Conservation (phyloP, 2,888 invertebrate species). For the Seira sanloemensis region DNA sequence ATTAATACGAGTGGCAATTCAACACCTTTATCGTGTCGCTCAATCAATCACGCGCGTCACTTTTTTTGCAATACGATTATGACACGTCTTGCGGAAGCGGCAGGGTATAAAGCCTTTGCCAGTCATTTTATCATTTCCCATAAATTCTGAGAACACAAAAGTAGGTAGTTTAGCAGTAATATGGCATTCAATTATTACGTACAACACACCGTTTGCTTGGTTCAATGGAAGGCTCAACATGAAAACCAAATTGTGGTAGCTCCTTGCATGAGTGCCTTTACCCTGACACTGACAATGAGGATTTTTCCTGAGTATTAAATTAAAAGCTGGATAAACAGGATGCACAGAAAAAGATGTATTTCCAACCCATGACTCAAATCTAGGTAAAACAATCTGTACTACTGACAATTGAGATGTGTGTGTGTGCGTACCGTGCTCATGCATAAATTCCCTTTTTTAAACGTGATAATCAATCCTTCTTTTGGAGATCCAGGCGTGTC, state of each 20-base stretch:
- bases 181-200: neutral
- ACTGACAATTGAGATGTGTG: too few species aligned
- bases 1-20: too few species aligned
- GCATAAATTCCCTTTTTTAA: too few species aligned
- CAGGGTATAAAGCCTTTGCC: too few species aligned
- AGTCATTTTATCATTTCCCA: neutral
- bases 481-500: neutral
- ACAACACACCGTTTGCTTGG: neutral
- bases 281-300: constrained; percentile 7
- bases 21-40: too few species aligned
- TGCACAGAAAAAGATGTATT: neutral
- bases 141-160: neutral
- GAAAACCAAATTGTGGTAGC: neutral
- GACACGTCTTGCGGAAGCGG: too few species aligned
- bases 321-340: constrained; percentile 3
- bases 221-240: constrained; percentile 1
- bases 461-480: neutral
- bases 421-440: too few species aligned
- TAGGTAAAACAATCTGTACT: neutral
- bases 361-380: neutral
- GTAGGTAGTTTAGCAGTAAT: neutral
- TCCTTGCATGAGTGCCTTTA: neutral
- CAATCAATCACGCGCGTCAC: neutral
- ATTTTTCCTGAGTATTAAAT: neutral
- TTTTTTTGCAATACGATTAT: neutral